phyloP scores from a whole-genome alignment of 53 echinoderm and acorn worm species.

The Luidia sarsii region DNA sequence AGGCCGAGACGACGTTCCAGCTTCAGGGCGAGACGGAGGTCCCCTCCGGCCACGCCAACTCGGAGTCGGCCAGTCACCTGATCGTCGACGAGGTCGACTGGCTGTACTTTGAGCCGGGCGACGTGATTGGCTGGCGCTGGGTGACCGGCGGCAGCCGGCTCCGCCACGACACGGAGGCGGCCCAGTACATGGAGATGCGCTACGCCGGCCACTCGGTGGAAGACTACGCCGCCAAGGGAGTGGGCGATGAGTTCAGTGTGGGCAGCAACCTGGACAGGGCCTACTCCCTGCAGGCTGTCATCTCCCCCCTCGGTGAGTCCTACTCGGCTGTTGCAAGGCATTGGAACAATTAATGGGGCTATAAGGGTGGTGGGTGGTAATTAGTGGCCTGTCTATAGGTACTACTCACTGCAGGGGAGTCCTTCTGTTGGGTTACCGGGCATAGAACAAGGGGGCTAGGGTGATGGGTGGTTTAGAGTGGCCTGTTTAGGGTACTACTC shows the following conservation, averaged over 20 bases:
- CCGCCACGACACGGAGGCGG: conserved; percentile 40
- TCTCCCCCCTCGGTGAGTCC: conserved; percentile 72
- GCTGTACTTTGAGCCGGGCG: conserved; percentile 80
- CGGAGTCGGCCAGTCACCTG: conserved; percentile 50
- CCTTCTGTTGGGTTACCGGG: too few species aligned
- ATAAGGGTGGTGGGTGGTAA: too few species aligned
- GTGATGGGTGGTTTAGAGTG: too few species aligned
- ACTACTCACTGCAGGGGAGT: too few species aligned
- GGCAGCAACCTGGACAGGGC: conserved; percentile 58
- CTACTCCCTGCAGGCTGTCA: conserved; percentile 73
- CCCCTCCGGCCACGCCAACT: conserved; percentile 49
- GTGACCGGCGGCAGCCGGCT: conserved; percentile 54
- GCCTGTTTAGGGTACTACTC: too few species aligned
- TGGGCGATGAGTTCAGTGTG: conserved; percentile 63
- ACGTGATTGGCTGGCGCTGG: conserved; percentile 78
- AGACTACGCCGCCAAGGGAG: conserved; percentile 21
- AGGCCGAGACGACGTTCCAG: conserved; percentile 46
- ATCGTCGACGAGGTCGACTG: conserved; percentile 68
- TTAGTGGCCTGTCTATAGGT: too few species aligned
- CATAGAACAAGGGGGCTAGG: too few species aligned
- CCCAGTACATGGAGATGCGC: conserved; percentile 55
- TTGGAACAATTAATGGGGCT: too few species aligned
- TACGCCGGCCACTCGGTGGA: conserved; percentile 62
- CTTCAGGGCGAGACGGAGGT: conserved; percentile 72
- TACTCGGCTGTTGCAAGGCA: not conserved